Evolutionary conservation across 2,113 vertebrate genomes (phyloP), one percentile per base, ranked within the genome.

Genomic region (Silurus asotus): DNA sequence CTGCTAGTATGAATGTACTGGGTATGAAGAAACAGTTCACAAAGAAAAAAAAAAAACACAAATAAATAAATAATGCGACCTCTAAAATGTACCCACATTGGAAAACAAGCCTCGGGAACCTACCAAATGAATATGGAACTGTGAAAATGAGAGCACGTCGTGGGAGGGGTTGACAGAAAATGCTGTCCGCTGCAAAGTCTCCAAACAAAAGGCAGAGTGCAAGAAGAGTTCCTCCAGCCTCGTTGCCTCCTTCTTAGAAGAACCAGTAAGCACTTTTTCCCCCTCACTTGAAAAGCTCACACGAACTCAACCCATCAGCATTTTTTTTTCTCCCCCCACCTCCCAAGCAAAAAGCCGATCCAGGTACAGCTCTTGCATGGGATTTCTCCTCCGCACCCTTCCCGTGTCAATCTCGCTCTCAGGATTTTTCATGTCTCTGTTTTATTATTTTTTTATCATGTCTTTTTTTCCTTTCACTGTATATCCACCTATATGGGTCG

Each of bases 161-260:
- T 85, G 14, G 86, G 74, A 56, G 69, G 49, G 78, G 14, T 9
- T 53, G 88, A 90, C 87, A 91, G 93, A 95, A 95, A 95, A 90
- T 95, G 95, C 95, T 95, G 92, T 91, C 93, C 92, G 89, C 92
- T 95, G 95, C 94, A 95, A 94, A 95, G 93, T 94, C 92, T 95
- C 92, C 93, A 95, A 94, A 94, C 94, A 95, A 94, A 37, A 94
- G 93, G 64, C 37, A 84, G 86, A 87, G 87, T 53, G 62, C 87
- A 77, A 25, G 92, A 93, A 92, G 89, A 92, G 93, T 94, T 95
- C 94, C 92, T 94, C 92, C 91, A 94, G 93, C 93, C 93, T 91
- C 94, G 93, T 92, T 93, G 89, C 92, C 89, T 94, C 92, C 89
- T 94, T 92, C 92, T 91, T 93, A 93, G 93, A 92, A 93, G 92